Base-by-base conservation (phyloP, 2,113 vertebrate species). In the Rattus rattus region DNA sequence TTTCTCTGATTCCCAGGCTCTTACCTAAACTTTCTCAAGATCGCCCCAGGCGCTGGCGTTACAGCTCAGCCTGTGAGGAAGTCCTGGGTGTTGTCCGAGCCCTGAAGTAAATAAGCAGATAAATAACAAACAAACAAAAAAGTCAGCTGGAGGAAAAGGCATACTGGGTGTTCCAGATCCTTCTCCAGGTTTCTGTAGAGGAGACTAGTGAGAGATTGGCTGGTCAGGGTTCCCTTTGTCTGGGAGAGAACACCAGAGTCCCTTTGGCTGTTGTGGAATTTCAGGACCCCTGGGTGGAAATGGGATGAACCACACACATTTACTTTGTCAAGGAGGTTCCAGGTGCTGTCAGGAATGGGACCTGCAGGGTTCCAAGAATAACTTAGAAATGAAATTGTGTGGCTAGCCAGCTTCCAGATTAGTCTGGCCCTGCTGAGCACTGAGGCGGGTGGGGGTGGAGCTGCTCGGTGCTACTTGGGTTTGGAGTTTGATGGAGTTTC, bases 401-500 rank as follows among this genome's bases (percentile, higher is more conserved):
- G 19, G 24, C 39, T 17, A 19, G 69, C 33, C 7, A 36, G 69
- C 16, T 76, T 56, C 79, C 24, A 3, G 47, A 26, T 39, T 83
- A 69, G 39, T 39, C 22, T 8, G 59, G 85, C 54, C 0, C 24
- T 33, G 69, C 39, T 20, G 80, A 52, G 43, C 33, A 28, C 4
- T n/a, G 70, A 11, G 54, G 19, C 5, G 59, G 14, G 33, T 43
- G 43, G 19, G 24, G n/a, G 28, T 47, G 4, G 49, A 17, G 20
- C 90, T 52, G 75, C 85, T 30, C 33, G 76, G 39, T 76, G 76
- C 65, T 76, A 56, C 80, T 70, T 20, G 6, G 83, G 6, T 97
- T 98, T 76, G 95, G 95, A 93, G 96, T 95, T 97, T 92, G 97
- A 97, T 96, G 97, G 98, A 94, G 96, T 90, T 98, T 98, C 98